Percentiles rank a stretch among this genome's conserved stretches.
phyloP scores from a whole-genome alignment of 1,140 invertebrate genomes.

The Hormaphis cornu region DNA sequence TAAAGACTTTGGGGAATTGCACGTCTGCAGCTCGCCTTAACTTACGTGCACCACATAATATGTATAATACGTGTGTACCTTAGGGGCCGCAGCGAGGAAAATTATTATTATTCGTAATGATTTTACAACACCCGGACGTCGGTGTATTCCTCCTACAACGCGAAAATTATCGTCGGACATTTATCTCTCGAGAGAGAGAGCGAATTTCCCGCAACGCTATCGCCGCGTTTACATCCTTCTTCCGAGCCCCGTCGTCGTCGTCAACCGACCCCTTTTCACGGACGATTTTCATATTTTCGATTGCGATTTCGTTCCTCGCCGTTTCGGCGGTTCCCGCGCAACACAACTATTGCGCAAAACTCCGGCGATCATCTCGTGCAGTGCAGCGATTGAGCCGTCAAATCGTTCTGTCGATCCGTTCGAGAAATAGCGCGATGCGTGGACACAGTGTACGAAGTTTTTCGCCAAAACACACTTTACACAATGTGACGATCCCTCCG shows the following conservation, averaged over 20 bases:
- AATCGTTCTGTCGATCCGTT: too few relatives aligned
- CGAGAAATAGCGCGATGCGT: too few relatives aligned
- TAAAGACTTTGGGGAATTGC: conserved; percentile 31
- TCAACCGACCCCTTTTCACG: not conserved
- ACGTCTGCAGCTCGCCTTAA: not conserved
- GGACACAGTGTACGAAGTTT: too few relatives aligned
- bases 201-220: not conserved
- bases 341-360: too few relatives aligned
- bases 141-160: not conserved
- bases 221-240: not conserved
- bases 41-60: not conserved
- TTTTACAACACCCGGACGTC: conserved; percentile 28
- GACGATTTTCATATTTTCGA: not conserved
- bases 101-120: conserved; percentile 31
- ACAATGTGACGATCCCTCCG: too few relatives aligned
- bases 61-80: too few relatives aligned
- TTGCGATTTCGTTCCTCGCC: not conserved
- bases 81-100: not conserved
- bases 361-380: too few relatives aligned
- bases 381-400: too few relatives aligned
- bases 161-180: conserved; percentile 25
- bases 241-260: not conserved
- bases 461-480: too few relatives aligned
- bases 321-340: too few relatives aligned
- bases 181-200: not conserved